Conservation (phyloP, 2,888 invertebrate species). For the Pteria penguin region DNA sequence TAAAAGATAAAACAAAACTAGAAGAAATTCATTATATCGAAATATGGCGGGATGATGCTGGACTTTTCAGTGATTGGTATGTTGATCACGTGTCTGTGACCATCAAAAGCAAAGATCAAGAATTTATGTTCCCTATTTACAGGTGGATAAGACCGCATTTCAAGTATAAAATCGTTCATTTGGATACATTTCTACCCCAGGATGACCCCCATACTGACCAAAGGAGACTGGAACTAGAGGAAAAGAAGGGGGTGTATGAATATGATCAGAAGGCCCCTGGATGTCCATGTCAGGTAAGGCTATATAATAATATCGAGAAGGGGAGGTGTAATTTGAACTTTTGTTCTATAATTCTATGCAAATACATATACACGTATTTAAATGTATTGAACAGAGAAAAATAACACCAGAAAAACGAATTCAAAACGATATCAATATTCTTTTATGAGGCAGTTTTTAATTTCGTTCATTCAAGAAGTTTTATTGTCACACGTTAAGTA, state of each 20-base stretch:
- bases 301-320: not conserved
- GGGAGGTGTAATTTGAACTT: no score
- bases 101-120: slow-evolving; percentile 65
- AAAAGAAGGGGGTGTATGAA: slow-evolving; percentile 69
- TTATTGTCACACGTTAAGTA: no score
- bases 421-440: no score
- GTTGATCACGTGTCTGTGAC: slow-evolving; percentile 75
- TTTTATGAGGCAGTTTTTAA: no score
- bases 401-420: no score
- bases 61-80: slow-evolving; percentile 79
- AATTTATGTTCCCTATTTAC: slow-evolving; percentile 79
- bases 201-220: slow-evolving; percentile 78
- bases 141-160: slow-evolving; percentile 79
- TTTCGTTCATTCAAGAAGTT: no score
- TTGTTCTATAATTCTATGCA: no score
- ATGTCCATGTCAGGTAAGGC: slow-evolving; percentile 67
- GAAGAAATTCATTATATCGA: slow-evolving; percentile 71
- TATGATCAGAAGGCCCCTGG: slow-evolving; percentile 60
- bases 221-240: slow-evolving; percentile 77
- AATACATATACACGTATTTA: no score
- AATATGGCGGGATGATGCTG: slow-evolving; percentile 78
- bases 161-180: slow-evolving; percentile 78
- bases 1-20: slow-evolving; percentile 56
- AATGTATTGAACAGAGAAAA: no score
- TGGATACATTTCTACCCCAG: slow-evolving; percentile 80